Evolutionary conservation across 2,888 invertebrate species (phyloP).

Genomic region (Spilosoma lubricipeda): DNA sequence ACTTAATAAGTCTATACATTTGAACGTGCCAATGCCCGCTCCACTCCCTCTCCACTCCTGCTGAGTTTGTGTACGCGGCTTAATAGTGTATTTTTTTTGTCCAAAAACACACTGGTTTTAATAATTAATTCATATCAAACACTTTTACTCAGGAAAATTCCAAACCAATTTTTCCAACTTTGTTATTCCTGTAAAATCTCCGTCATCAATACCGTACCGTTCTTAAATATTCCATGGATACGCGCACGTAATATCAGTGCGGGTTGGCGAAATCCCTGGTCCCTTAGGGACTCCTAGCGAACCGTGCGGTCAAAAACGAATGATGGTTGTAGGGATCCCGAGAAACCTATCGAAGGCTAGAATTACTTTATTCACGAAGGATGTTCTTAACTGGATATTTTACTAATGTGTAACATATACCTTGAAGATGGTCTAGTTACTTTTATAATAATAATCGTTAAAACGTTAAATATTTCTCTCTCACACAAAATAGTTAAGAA

Average conservation of each 20-base stretch:
- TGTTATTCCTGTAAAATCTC: slow-evolving; percentile 25
- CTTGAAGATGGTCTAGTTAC: not conserved
- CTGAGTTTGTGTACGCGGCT: no score
- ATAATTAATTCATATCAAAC: not conserved
- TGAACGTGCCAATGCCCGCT: no score
- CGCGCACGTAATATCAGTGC: slow-evolving; percentile 19
- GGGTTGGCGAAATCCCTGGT: slow-evolving; percentile 27
- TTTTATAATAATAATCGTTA: no score
- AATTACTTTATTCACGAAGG: slow-evolving; percentile 9
- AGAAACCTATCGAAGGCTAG: slow-evolving; percentile 12
- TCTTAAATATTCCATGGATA: slow-evolving; percentile 37
- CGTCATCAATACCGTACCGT: slow-evolving; percentile 22
- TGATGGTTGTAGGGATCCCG: slow-evolving; percentile 17
- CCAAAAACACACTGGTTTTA: not conserved
- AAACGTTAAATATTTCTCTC: no score
- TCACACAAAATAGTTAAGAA: no score
- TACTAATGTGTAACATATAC: not conserved
- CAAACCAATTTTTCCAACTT: slow-evolving; percentile 1
- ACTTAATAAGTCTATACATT: no score
- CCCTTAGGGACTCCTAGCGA: slow-evolving; percentile 12
- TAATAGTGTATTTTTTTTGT: not conserved
- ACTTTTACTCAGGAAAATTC: not conserved
- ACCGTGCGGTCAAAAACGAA: slow-evolving; percentile 13
- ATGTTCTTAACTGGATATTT: slow-evolving; percentile 4
- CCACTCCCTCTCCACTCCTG: no score